A percentile compares a stretch with the other conserved stretches of the same genome.
These are phyloP conservation scores for Leptinotarsa undecemlineata DNA, from an alignment of 1,140 invertebrate genomes.

Conservation along the genomic window DNA sequence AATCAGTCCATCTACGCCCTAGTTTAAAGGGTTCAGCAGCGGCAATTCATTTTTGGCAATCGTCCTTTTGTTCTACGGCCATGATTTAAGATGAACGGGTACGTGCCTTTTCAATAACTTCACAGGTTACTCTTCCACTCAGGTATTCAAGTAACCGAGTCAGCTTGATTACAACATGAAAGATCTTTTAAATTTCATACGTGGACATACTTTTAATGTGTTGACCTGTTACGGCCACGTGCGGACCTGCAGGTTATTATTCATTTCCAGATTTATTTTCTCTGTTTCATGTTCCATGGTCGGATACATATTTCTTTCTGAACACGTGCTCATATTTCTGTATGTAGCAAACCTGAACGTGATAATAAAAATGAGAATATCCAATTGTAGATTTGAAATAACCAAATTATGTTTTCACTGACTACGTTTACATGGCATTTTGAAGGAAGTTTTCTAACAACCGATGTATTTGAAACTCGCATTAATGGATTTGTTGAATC, in stretches of 20 bases:
- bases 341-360: no score
- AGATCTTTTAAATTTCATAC: slow-evolving; percentile 46
- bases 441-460: no score
- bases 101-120: slow-evolving; percentile 47
- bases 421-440: no score
- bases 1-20: not conserved
- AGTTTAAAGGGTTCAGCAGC: not conserved
- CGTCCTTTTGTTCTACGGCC: slow-evolving; percentile 33
- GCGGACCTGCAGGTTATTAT: not conserved
- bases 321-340: no score
- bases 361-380: no score
- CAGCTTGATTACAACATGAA: slow-evolving; percentile 43
- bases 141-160: slow-evolving; percentile 43
- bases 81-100: slow-evolving; percentile 39
- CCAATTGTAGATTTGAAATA: no score
- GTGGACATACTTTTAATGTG: slow-evolving; percentile 37
- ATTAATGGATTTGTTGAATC: no score
- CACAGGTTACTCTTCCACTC: slow-evolving; percentile 38
- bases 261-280: slow-evolving; percentile 1
- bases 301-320: no score
- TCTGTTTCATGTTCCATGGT: not conserved
- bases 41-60: not conserved
- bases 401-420: no score
- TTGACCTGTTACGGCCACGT: slow-evolving; percentile 10
- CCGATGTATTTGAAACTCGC: no score